Percentiles rank a stretch among this genome's conserved stretches.
Evolutionary conservation across 2,113 vertebrate species (phyloP).

Genomic region (Balaeniceps rex): DNA sequence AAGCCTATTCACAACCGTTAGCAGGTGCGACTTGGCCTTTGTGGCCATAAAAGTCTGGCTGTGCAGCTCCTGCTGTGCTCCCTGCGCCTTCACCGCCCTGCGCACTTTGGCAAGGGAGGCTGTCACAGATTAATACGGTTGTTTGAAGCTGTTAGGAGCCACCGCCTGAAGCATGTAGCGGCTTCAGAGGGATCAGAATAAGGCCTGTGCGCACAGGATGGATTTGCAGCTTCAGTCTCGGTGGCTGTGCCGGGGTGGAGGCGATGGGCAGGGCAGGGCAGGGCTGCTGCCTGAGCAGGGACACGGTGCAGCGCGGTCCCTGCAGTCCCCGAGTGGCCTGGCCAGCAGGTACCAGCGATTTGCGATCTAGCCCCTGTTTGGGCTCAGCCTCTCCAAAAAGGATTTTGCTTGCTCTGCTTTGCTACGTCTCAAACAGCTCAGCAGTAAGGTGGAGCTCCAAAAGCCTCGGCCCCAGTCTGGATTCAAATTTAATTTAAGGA

Average conservation of each 20-base stretch:
- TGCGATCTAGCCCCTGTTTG: fast-evolving
- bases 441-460: neutral
- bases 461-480: neutral
- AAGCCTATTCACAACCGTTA: conserved; percentile 36
- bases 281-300: neutral
- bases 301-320: fast-evolving
- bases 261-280: neutral
- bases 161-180: neutral
- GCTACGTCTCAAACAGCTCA: neutral
- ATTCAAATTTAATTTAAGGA: neutral
- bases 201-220: neutral
- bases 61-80: neutral
- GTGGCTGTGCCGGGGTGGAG: fast-evolving
- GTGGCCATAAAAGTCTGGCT: conserved; percentile 29
- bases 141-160: conserved; percentile 19
- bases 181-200: neutral
- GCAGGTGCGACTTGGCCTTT: conserved; percentile 58
- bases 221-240: neutral
- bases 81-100: neutral
- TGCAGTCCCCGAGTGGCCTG: neutral
- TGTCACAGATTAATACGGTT: neutral
- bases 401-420: neutral
- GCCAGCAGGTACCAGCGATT: neutral
- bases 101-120: neutral
- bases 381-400: neutral